phyloP scores from a whole-genome alignment of 2,797 vertebrate species.

The Poeciliopsis gracilis region DNA sequence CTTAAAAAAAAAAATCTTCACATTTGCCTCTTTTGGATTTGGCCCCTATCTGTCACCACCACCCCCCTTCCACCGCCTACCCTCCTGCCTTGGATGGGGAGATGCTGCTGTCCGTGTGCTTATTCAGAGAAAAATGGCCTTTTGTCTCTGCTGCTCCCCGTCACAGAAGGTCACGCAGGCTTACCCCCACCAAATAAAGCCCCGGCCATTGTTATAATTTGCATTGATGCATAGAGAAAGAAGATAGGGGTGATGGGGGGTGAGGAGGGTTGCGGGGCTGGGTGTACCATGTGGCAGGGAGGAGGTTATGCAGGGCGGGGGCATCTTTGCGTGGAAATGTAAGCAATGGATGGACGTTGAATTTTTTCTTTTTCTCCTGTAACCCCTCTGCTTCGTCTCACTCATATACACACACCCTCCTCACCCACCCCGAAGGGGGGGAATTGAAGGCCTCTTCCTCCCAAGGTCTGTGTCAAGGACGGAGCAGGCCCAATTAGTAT shows the following conservation, averaged over 20 bases:
- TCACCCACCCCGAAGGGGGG: slow-evolving; percentile 29
- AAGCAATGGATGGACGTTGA: slow-evolving; percentile 82
- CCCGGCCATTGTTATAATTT: slow-evolving; percentile 84
- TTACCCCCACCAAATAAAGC: slow-evolving; percentile 81
- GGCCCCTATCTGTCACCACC: slow-evolving; percentile 35
- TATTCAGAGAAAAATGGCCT: slow-evolving; percentile 79
- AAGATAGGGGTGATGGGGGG: slow-evolving; percentile 59
- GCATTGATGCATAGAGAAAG: slow-evolving; percentile 83
- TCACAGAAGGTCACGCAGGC: slow-evolving; percentile 84
- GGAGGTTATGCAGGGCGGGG: slow-evolving; percentile 73
- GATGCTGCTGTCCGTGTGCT: slow-evolving; percentile 74
- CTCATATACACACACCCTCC: slow-evolving; percentile 18
- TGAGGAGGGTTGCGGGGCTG: slow-evolving; percentile 27
- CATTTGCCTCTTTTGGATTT: slow-evolving; percentile 64
- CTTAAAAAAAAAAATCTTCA: slow-evolving; percentile 50
- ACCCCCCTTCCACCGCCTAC: slow-evolving; percentile 15
- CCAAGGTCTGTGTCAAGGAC: slow-evolving; percentile 92
- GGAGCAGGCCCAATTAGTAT: slow-evolving; percentile 89
- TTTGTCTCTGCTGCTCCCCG: slow-evolving; percentile 80
- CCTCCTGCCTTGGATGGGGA: slow-evolving; percentile 31
- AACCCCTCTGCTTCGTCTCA: not conserved
- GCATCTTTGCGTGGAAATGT: slow-evolving; percentile 85
- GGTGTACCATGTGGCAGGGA: slow-evolving; percentile 59
- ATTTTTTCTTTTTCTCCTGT: slow-evolving; percentile 73
- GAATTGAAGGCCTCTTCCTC: slow-evolving; percentile 45